A percentile compares a stretch with the other conserved stretches of the same genome.
These are phyloP conservation scores for Tenthredo amoena DNA, from an alignment of 2,888 invertebrate genomes.

Conservation along the genomic window DNA sequence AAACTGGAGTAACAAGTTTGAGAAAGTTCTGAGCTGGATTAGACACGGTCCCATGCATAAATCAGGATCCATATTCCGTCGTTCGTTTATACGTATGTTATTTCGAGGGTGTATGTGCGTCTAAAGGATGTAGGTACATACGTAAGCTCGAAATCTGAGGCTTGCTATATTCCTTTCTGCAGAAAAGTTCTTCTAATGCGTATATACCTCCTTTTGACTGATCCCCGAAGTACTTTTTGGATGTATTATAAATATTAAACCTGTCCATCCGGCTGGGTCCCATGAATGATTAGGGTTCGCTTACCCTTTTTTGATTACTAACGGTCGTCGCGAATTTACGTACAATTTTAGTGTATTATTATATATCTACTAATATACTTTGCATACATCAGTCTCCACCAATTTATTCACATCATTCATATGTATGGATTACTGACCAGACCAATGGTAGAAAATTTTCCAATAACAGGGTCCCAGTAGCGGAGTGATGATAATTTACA, in stretches of 20 bases:
- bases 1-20: not conserved
- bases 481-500: not conserved
- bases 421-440: not conserved
- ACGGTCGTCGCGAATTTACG: not conserved
- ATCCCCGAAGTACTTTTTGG: constrained; percentile 5
- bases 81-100: not conserved
- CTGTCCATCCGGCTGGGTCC: constrained; percentile 14
- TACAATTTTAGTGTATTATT: not conserved
- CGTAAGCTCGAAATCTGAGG: not conserved
- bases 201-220: not conserved
- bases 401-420: not conserved
- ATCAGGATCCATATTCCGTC: constrained; percentile 12
- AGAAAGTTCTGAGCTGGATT: not conserved
- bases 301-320: not conserved
- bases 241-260: constrained; percentile 30
- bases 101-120: not conserved
- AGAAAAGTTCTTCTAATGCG: not conserved
- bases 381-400: not conserved
- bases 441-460: not conserved
- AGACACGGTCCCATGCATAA: not conserved
- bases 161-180: not conserved
- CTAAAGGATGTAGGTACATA: not conserved
- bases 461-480: not conserved
- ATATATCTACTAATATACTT: not conserved
- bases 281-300: constrained; percentile 17